Evolutionary conservation across 1,140 invertebrate genomes (phyloP).

Genomic region (Lasioglossum baleicum): DNA sequence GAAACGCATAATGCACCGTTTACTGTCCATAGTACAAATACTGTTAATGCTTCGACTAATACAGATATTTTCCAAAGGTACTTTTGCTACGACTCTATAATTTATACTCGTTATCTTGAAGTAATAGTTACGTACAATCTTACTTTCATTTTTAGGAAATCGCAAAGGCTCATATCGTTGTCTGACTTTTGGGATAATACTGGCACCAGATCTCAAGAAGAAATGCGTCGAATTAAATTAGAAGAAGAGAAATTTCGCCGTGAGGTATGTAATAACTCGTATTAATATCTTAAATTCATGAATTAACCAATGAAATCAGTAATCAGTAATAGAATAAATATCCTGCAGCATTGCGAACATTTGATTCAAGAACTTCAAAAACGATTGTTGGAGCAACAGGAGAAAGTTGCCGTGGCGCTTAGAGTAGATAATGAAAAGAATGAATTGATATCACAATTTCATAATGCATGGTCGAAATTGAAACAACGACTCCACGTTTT

Average conservation of each 20-base stretch:
- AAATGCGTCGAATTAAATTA: slow-evolving; percentile 81
- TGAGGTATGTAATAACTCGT: slow-evolving; percentile 79
- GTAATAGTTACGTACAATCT: background rate
- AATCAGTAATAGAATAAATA: slow-evolving; percentile 13
- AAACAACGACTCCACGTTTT: slow-evolving; percentile 75
- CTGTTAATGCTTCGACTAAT: slow-evolving; percentile 47
- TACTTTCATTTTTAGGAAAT: slow-evolving; percentile 60
- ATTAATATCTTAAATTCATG: slow-evolving; percentile 8
- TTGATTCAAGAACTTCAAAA: slow-evolving; percentile 87
- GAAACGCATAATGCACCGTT: slow-evolving; percentile 17
- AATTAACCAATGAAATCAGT: slow-evolving; percentile 6
- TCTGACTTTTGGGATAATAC: slow-evolving; percentile 81
- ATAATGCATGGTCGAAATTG: slow-evolving; percentile 81
- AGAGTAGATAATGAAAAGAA: slow-evolving; percentile 88
- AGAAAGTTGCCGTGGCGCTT: slow-evolving; percentile 88
- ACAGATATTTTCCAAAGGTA: slow-evolving; percentile 65
- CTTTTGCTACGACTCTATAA: background rate
- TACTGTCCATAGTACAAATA: slow-evolving; percentile 15
- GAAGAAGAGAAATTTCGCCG: slow-evolving; percentile 88
- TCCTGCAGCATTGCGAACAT: slow-evolving; percentile 86
- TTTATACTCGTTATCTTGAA: background rate
- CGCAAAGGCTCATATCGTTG: slow-evolving; percentile 77
- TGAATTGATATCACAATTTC: slow-evolving; percentile 83
- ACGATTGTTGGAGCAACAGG: slow-evolving; percentile 86
- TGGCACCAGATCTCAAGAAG: slow-evolving; percentile 70